Base-by-base conservation (phyloP, 2,113 vertebrate species). In the Hiodon alosoides region DNA sequence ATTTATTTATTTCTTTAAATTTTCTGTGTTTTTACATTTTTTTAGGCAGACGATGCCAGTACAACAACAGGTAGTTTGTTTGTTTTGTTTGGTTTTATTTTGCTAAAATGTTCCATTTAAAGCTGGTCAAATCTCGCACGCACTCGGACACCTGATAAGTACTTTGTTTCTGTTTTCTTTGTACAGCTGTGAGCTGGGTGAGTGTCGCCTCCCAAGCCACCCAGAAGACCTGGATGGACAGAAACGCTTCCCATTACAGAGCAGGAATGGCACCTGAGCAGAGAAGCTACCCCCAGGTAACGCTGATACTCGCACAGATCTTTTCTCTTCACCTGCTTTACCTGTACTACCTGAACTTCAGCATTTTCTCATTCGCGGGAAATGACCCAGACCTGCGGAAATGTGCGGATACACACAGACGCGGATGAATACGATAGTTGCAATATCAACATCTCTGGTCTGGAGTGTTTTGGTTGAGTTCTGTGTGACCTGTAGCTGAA, bases 191-290 rank as follows among this genome's bases (percentile, higher is more conserved):
- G 55, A 90, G 85, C 67, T 98, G 97, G 96, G 89, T 93, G 59
- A 94, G 87, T 78, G 92, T 94, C 57, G 93, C 91, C 78, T 95
- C 93, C 79, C 94, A 95, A 81, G 93, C 90, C 77, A 90, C 90
- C 69, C 93, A 92, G 75, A 96, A 95, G 80, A 88, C 92, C 59
- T 98, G 96, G 95, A 83, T 87, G 67, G 96, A 98, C 80, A 94
- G 94, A 84, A 87, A 83, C 61, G 88, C 90, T 1, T 80, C 85
- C 0, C 95, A 94, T 87, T 90, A 92, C 81, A 92, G 94, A 91
- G 85, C 90, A 74, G 94, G 93, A 88, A 95, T 92, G 83, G 90
- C 89, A 79, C 81, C 85, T 64, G 95, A 97, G 31, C 94, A 94
- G 82, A 93, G 93, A 83, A 95, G 72, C 84, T 91, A 87, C 83